These are phyloP conservation scores for Reticulitermes speratus DNA, from an alignment of 1,140 invertebrate species.

Conservation along the genomic window DNA sequence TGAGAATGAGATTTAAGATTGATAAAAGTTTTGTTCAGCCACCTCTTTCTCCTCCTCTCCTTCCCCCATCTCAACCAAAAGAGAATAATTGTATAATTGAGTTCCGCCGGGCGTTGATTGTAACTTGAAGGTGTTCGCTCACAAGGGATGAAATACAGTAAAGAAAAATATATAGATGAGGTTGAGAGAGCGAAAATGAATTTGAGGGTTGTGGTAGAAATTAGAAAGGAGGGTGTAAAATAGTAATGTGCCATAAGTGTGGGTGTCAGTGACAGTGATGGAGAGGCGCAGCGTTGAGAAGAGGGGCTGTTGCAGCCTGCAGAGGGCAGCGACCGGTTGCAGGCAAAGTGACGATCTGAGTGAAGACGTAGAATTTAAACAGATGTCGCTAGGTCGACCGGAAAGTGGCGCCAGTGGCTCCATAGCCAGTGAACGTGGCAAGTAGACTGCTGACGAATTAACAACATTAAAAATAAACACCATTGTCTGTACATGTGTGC, in stretches of 20 bases:
- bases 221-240: background rate
- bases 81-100: background rate
- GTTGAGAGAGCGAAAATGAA: background rate
- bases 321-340: background rate
- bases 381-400: background rate
- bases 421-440: too few species aligned
- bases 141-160: background rate
- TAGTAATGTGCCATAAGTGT: background rate
- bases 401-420: too few species aligned
- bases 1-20: background rate
- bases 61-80: background rate
- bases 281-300: background rate
- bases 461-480: too few species aligned
- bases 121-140: background rate
- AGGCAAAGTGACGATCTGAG: background rate
- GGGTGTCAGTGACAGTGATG: background rate
- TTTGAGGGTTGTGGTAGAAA: background rate
- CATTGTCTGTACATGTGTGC: too few species aligned
- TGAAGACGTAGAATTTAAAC: background rate
- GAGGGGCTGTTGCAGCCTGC: background rate
- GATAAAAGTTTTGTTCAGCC: background rate
- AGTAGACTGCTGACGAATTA: too few species aligned
- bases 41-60: too few species aligned
- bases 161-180: background rate
- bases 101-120: background rate